phyloP scores from a whole-genome alignment of 2,797 vertebrate genomes.

The Peromyscus attwateri region DNA sequence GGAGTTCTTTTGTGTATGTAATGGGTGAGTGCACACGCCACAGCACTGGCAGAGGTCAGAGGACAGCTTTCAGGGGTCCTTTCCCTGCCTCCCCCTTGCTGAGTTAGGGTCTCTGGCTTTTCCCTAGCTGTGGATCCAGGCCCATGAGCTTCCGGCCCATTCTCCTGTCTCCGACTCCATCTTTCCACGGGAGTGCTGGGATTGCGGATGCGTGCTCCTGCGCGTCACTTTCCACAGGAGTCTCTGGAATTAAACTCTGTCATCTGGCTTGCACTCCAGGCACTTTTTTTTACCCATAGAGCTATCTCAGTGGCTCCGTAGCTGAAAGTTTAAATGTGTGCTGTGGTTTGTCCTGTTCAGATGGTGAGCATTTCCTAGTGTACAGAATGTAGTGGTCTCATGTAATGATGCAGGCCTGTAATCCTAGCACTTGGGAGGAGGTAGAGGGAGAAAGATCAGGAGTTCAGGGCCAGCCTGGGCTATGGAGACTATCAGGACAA shows the following conservation, averaged over 20 bases:
- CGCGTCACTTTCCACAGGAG: background rate
- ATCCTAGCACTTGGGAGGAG: background rate
- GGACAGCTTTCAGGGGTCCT: background rate
- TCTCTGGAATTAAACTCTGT: background rate
- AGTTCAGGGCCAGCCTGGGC: background rate
- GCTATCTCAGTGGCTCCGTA: fast-evolving
- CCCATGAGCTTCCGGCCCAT: background rate
- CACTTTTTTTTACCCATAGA: background rate
- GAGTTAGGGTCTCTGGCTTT: background rate
- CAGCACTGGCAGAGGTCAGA: background rate
- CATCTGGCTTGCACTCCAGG: background rate
- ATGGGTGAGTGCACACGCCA: background rate
- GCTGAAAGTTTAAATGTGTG: background rate
- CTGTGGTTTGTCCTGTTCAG: background rate
- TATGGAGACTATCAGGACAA: background rate
- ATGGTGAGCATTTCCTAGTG: background rate
- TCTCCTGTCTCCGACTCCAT: background rate
- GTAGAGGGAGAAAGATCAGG: background rate
- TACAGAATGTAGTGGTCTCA: background rate
- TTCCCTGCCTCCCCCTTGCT: background rate
- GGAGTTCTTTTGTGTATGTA: background rate
- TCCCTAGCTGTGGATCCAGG: too few species aligned
- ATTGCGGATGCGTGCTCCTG: background rate
- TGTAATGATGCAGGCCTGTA: background rate
- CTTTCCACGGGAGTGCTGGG: background rate